Evolutionary conservation across 2,113 vertebrate species (phyloP).

Genomic region (Neolamprologus sp.): DNA sequence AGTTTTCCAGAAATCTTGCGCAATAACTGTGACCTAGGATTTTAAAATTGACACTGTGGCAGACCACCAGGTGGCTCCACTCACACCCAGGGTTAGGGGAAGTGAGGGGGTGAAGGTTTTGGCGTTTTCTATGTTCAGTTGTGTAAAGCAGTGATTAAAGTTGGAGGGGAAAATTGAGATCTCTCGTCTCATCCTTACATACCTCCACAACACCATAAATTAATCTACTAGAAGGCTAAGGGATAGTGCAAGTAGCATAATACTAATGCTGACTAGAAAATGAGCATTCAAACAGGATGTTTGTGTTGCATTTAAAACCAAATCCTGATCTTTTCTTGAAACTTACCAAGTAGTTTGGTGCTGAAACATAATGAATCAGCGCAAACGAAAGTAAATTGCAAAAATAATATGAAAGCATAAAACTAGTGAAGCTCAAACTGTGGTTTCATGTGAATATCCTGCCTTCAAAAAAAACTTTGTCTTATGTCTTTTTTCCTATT

Average conservation of each 20-base stretch:
- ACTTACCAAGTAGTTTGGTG: not conserved
- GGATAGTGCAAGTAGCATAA: not conserved
- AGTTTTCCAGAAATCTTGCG: not conserved
- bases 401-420: not conserved
- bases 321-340: not conserved
- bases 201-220: not conserved
- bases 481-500: not conserved
- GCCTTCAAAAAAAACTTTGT: accelerated
- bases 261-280: not conserved
- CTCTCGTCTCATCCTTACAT: not conserved
- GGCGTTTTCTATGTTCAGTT: not conserved
- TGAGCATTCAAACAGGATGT: not conserved
- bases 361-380: not conserved
- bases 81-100: not conserved
- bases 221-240: not conserved
- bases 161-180: not conserved
- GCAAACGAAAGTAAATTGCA: not conserved
- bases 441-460: not conserved
- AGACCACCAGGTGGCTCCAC: not conserved
- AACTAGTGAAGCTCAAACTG: not conserved
- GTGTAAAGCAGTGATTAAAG: not conserved
- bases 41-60: not conserved
- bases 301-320: not conserved
- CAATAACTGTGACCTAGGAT: not conserved
- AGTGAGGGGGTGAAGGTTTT: not conserved